Conservation (phyloP, 2,797 vertebrate species). For the Tolypeutes matacus region DNA sequence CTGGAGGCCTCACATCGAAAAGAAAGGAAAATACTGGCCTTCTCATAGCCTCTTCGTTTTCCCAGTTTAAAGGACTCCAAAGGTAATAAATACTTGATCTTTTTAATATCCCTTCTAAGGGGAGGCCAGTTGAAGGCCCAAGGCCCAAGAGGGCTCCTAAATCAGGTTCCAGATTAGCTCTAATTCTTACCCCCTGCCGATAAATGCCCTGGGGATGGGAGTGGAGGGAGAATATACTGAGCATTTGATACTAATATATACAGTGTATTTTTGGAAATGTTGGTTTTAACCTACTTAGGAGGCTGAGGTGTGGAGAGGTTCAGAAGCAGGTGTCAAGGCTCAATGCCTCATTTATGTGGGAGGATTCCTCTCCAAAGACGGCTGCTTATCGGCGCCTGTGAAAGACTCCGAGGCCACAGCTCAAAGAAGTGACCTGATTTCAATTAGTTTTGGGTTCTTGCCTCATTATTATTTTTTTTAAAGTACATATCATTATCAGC, state of each 20-base stretch:
- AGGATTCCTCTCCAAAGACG: neutral
- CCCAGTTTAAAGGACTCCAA: neutral
- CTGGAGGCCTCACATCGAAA: neutral
- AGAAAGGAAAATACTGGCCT: neutral
- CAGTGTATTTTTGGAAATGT: conserved; percentile 67
- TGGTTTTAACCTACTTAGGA: conserved; percentile 73
- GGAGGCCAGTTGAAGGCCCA: neutral
- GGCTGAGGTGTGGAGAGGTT: conserved; percentile 24
- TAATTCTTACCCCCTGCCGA: neutral
- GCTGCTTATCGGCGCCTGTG: neutral
- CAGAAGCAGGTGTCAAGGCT: neutral
- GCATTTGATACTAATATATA: conserved; percentile 60
- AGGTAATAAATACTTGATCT: neutral
- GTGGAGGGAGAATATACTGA: neutral
- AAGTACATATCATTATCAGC: neutral
- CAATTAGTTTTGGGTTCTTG: neutral
- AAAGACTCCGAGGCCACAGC: neutral
- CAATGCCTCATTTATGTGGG: neutral
- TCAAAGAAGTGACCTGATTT: neutral
- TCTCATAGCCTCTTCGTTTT: neutral
- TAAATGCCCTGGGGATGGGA: neutral
- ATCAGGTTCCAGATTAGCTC: neutral
- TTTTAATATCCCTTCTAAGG: neutral
- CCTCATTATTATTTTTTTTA: conserved; percentile 18
- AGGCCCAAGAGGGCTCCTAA: neutral